These are phyloP conservation scores for Xylota segnis DNA, from an alignment of 2,888 invertebrate species.

Conservation along the genomic window DNA sequence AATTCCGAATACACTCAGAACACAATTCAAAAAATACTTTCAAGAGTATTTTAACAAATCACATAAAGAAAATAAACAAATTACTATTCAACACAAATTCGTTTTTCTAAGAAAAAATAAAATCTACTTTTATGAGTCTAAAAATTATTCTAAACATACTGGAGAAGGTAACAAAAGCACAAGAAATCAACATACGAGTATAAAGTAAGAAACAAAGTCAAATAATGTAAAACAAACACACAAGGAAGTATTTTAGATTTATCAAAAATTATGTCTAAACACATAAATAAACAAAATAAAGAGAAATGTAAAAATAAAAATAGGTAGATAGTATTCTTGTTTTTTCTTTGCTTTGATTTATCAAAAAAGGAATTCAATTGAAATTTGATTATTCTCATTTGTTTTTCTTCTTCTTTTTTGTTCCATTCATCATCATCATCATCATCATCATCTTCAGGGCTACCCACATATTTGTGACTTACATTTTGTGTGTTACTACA, in stretches of 20 bases:
- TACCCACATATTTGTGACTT: constrained; percentile 51
- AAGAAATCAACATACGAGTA: constrained; percentile 24
- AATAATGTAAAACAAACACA: constrained; percentile 5
- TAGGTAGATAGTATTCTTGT: constrained; percentile 6
- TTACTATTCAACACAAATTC: constrained; percentile 2
- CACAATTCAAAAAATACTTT: not conserved
- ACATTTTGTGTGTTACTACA: constrained; percentile 19
- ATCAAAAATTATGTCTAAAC: constrained; percentile 1
- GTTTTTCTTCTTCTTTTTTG: constrained; percentile 23
- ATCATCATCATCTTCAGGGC: constrained; percentile 55
- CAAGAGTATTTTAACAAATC: not conserved
- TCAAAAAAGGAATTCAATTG: constrained; percentile 75
- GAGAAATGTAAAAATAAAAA: constrained; percentile 15
- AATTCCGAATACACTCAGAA: not conserved
- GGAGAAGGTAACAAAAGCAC: not conserved
- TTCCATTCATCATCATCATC: constrained; percentile 45
- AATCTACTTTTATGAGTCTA: not conserved
- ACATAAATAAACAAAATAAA: constrained; percentile 18
- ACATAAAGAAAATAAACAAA: not conserved
- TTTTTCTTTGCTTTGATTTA: constrained; percentile 25
- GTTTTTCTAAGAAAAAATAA: not conserved
- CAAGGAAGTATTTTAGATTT: not conserved
- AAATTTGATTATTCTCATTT: constrained; percentile 70
- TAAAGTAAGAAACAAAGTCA: constrained; percentile 3
- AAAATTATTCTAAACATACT: constrained; percentile 22